These are phyloP conservation scores for Pyrocoelia pectoralis DNA, from an alignment of 2,888 invertebrate genomes.

Conservation along the genomic window DNA sequence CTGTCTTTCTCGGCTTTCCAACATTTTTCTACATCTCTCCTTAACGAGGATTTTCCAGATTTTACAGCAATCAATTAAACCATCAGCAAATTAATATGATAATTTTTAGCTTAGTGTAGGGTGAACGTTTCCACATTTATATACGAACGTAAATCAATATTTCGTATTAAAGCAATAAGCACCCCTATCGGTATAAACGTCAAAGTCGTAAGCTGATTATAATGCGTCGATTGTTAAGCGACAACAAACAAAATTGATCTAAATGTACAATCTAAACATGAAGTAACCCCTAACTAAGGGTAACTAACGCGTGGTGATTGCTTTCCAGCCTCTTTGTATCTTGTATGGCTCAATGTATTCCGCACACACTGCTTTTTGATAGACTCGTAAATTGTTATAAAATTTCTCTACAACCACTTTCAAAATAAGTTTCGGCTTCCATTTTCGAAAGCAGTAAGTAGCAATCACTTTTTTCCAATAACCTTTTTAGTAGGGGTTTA, in stretches of 20 bases:
- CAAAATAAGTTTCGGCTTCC: not conserved
- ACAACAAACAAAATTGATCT: conserved; percentile 61
- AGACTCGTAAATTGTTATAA: not conserved
- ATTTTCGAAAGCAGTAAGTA: conserved; percentile 41
- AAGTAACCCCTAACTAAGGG: conserved; percentile 53
- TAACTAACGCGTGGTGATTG: conserved; percentile 58
- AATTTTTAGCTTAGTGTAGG: not conserved
- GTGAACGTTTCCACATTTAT: not conserved
- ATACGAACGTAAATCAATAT: conserved; percentile 26
- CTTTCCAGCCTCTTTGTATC: conserved; percentile 50
- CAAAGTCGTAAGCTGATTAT: conserved; percentile 53
- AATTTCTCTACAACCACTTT: conserved; percentile 2
- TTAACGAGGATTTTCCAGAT: conserved; percentile 25
- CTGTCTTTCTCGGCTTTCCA: conserved; percentile 23
- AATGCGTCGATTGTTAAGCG: conserved; percentile 60
- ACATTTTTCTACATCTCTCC: conserved; percentile 10
- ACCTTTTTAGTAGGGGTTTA: conserved; percentile 48
- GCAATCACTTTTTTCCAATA: conserved; percentile 57
- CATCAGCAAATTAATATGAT: conserved; percentile 8
- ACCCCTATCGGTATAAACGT: conserved; percentile 19
- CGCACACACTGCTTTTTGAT: conserved; percentile 8
- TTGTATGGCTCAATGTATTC: not conserved
- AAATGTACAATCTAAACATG: conserved; percentile 61
- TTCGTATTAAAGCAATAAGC: conserved; percentile 20
- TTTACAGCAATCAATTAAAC: conserved; percentile 29